Base-by-base conservation (phyloP, 2,797 vertebrate genomes). In the Scarus forsteni region DNA sequence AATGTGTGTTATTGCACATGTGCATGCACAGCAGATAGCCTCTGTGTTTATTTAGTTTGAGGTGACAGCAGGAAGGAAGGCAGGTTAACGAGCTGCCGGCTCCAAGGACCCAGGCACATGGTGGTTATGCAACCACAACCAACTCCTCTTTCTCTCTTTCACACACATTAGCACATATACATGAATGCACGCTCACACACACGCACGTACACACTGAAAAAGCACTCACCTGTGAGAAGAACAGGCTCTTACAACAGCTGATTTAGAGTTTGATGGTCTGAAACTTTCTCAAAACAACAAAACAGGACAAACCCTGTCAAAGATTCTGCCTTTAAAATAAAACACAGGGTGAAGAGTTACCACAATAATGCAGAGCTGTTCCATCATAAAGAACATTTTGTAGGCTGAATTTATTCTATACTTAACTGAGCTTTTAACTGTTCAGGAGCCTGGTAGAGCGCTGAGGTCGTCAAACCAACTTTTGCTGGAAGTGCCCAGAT, bases 51-150 rank as follows among this genome's bases (percentile, higher is more conserved):
- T 93, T 93, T 93, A 92, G 86, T 90, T 92, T 92, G 91, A 92
- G 88, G 87, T 93, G 92, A 94, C 92, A 92, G 92, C 91, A 94
- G 93, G 92, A 94, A 92, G 91, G 92, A 92, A 92, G 91, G 88
- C 83, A 93, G 91, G 92, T 93, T 93, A 92, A 92, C 91, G 80
- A 93, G 92, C 89, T 90, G 86, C 89, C 82, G 85, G 88, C 85
- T 84, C 70, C 88, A 90, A 87, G 90, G 89, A 86, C 83, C 83
- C 69, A 81, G 85, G 83, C 87, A 90, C 88, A 90, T 89, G 88
- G 89, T 81, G 89, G 89, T 92, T 94, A 91, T 81, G 84, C 90
- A 93, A 93, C 79, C 62, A 56, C 79, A 62, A 83, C 88, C 86
- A 88, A 87, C 85, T 91, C 81, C 83, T 87, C 73, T 79, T 78